phyloP scores from a whole-genome alignment of 2,888 invertebrate genomes.

The Cerastis leucographa region DNA sequence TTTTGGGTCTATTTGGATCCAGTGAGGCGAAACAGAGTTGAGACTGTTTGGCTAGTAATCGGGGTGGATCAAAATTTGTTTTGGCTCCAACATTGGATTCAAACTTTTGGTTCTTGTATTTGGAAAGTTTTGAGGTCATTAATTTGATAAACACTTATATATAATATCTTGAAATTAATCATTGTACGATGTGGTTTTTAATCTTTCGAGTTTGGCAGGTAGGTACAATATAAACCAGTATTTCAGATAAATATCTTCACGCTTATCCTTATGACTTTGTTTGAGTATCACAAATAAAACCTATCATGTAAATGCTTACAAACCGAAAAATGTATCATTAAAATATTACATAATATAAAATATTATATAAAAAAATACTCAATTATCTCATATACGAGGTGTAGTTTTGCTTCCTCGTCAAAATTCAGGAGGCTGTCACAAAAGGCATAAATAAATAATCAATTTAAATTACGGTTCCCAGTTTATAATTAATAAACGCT shows the following conservation, averaged over 20 bases:
- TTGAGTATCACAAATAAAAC: background rate
- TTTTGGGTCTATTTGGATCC: constrained; percentile 34
- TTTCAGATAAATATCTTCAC: background rate
- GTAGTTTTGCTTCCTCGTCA: too few species aligned
- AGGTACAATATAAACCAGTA: background rate
- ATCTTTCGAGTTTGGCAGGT: background rate
- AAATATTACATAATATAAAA: too few species aligned
- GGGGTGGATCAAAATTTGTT: constrained; percentile 30
- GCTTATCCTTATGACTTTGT: background rate
- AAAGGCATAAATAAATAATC: too few species aligned
- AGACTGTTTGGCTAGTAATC: constrained; percentile 19
- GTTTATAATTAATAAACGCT: too few species aligned
- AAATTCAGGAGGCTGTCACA: too few species aligned
- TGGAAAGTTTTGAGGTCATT: constrained; percentile 1
- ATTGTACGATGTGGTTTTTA: too few species aligned
- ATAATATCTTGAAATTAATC: constrained; percentile 1
- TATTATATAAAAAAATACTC: too few species aligned
- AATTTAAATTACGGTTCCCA: too few species aligned
- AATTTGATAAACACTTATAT: constrained; percentile 5
- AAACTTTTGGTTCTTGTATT: constrained; percentile 22
- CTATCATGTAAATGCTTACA: background rate
- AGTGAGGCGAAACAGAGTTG: constrained; percentile 31
- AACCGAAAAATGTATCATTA: background rate
- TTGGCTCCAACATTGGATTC: constrained; percentile 17
- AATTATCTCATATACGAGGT: too few species aligned